A percentile compares a stretch with the other conserved stretches of the same genome.
These are phyloP conservation scores for Peromyscus leucopus DNA, from an alignment of 2,113 vertebrate genomes.

Conservation along the genomic window DNA sequence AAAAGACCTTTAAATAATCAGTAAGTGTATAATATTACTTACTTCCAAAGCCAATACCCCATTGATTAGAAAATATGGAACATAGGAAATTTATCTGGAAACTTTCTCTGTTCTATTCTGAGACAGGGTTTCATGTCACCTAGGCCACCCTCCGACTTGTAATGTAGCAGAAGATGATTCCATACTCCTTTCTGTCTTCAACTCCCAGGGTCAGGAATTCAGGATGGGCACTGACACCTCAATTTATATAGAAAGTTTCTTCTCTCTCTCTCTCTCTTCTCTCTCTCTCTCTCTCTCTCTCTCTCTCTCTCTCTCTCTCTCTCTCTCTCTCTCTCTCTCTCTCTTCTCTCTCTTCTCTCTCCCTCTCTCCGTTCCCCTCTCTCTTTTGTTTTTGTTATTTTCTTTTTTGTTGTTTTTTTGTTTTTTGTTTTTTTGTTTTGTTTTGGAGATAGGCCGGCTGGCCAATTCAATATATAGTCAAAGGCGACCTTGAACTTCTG, in stretches of 20 bases:
- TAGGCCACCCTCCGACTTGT: not conserved
- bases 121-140: not conserved
- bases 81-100: constrained; percentile 44
- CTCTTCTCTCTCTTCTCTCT: too few species aligned
- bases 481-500: not conserved
- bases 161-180: too few species aligned
- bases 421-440: too few species aligned
- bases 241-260: not conserved
- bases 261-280: not conserved
- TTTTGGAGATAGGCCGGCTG: not conserved
- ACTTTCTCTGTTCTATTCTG: not conserved
- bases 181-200: not conserved
- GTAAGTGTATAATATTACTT: not conserved
- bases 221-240: not conserved
- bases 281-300: not conserved
- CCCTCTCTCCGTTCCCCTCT: not conserved
- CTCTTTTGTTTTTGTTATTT: too few species aligned
- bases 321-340: not conserved
- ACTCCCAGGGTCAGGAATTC: not conserved
- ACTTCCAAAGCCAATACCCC: not conserved
- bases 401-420: too few species aligned
- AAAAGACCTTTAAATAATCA: constrained; percentile 13
- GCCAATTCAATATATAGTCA: not conserved
- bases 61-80: constrained; percentile 14
- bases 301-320: not conserved